Percentiles rank a stretch among this genome's conserved stretches.
These are phyloP conservation scores for Cantharis rufa DNA, from an alignment of 2,888 invertebrate species.

Conservation along the genomic window DNA sequence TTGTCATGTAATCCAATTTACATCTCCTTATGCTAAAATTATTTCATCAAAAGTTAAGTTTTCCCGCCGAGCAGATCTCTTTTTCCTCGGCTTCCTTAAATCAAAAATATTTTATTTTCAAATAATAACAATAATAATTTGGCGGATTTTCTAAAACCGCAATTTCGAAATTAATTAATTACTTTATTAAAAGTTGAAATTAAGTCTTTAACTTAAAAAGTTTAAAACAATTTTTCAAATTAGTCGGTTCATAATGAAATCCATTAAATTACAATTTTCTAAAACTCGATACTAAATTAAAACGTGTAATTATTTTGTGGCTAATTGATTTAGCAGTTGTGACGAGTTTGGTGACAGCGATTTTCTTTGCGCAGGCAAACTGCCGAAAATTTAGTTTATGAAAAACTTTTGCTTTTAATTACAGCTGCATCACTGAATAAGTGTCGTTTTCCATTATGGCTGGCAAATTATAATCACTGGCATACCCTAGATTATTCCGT, in stretches of 20 bases:
- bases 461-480: slow-evolving; percentile 84
- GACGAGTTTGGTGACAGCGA: background rate
- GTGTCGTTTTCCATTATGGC: slow-evolving; percentile 87
- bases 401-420: slow-evolving; percentile 32
- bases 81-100: background rate
- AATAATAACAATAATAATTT: background rate
- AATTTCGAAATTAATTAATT: background rate
- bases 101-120: background rate
- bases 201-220: background rate
- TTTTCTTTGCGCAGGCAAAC: background rate
- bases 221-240: background rate
- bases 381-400: background rate
- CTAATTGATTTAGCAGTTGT: background rate
- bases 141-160: background rate
- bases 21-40: background rate
- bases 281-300: background rate
- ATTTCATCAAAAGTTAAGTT: background rate
- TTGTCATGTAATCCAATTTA: background rate
- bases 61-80: background rate
- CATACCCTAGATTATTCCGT: slow-evolving; percentile 85
- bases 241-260: background rate
- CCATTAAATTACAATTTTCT: background rate
- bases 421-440: slow-evolving; percentile 72
- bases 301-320: background rate
- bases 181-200: background rate